Base-by-base conservation (phyloP, 2,888 invertebrate genomes). In the Hypena proboscidalis region DNA sequence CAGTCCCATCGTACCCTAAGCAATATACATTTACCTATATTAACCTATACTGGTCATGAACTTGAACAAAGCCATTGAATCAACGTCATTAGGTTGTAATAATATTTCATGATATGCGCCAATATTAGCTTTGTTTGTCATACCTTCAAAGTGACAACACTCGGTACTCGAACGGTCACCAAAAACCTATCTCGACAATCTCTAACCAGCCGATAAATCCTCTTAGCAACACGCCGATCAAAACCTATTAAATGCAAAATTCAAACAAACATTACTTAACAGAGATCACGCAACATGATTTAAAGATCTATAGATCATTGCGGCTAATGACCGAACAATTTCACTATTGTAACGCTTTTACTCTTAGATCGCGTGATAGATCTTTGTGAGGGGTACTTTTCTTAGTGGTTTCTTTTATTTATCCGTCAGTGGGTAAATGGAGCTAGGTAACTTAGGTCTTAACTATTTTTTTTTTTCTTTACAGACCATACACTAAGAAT, bases 261-360 rank as follows among this genome's bases (percentile, higher is more conserved):
- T 4, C 3, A 35, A 4, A 27, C 33, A 23, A n/a, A 6, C 11
- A 21, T 37, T 43, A 37, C 17, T 37, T 19, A 25, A 48, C 35
- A 15, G 21, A 32, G 17, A 41, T 33, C 64, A 62, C 51, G 64
- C 64, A 33, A 59, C 27, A 33, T 54, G 43, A 55, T 65, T 62
- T 46, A 60, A 51, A 51, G 59, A 61, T 63, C 55, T 29, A 42
- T 43, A 41, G 47, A 63, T 64, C 62, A 45, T 34, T 14, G 20
- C 42, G 56, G 67, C 67, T 58, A 74, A 72, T 27, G 65, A 58
- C 65, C 71, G 58, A 30, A 56, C 58, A 62, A 57, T 73, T 75
- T 74, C 74, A 66, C 74, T 70, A 55, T 54, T 40, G 51, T 27
- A 47, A 44, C 29, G 58, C 67, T 70, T 66, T 72, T 70, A 70